phyloP scores from a whole-genome alignment of 2,797 vertebrate genomes.

The Zenarchopterus dispar region DNA sequence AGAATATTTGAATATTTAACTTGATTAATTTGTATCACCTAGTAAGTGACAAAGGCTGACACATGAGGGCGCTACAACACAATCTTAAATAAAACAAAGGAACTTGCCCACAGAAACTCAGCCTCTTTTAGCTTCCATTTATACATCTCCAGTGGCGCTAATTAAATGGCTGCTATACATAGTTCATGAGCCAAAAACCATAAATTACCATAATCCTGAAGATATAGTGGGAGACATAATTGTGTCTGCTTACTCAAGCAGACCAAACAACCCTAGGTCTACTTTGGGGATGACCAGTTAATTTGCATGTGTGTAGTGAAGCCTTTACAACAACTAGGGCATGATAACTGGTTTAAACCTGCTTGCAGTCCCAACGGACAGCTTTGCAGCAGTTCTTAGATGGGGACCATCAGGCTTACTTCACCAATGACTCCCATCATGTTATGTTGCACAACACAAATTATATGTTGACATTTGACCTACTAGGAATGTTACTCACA shows the following conservation, averaged over 20 bases:
- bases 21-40: neutral
- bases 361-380: conserved; percentile 20
- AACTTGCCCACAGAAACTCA: neutral
- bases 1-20: neutral
- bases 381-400: conserved; percentile 4
- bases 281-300: conserved; percentile 31
- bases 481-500: neutral
- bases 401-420: too few relatives aligned
- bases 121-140: conserved; percentile 11
- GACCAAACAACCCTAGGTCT: conserved; percentile 20
- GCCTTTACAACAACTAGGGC: conserved; percentile 58
- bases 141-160: conserved; percentile 21
- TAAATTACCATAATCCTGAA: conserved; percentile 53
- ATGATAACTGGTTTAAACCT: conserved; percentile 32
- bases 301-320: conserved; percentile 49
- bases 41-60: conserved; percentile 20
- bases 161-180: conserved; percentile 58
- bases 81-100: conserved; percentile 12
- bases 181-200: conserved; percentile 45
- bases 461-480: too few relatives aligned
- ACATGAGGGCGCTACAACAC: conserved; percentile 66
- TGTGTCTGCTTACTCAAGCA: conserved; percentile 56
- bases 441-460: too few relatives aligned
- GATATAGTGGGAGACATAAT: conserved; percentile 38
- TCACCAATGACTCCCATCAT: too few relatives aligned